phyloP scores from a whole-genome alignment of 2,888 invertebrate genomes.

The Plebejus anna region DNA sequence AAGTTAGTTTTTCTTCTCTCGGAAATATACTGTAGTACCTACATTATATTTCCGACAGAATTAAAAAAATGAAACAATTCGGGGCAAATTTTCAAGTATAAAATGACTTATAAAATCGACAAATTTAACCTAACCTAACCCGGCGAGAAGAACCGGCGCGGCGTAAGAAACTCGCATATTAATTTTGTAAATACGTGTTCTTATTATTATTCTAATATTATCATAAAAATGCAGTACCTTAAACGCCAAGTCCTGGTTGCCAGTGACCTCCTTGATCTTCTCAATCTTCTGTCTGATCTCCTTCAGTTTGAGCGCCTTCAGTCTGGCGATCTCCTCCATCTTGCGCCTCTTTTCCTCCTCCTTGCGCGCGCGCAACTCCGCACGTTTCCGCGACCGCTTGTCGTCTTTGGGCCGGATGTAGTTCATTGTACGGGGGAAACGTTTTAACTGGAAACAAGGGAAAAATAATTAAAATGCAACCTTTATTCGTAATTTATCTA shows the following conservation, averaged over 20 bases:
- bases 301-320: constrained; percentile 91
- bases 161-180: too few relatives aligned
- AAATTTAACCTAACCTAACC: too few relatives aligned
- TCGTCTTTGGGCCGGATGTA: constrained; percentile 90
- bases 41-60: too few relatives aligned
- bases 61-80: too few relatives aligned
- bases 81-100: too few relatives aligned
- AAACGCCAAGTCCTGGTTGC: constrained; percentile 86
- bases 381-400: constrained; percentile 87
- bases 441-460: constrained; percentile 83
- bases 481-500: too few relatives aligned
- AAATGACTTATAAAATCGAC: too few relatives aligned
- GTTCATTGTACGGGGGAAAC: constrained; percentile 94
- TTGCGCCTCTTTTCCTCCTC: constrained; percentile 88
- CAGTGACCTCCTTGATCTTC: constrained; percentile 92
- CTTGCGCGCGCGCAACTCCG: constrained; percentile 86
- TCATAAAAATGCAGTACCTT: constrained; percentile 47
- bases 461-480: neutral
- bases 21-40: too few relatives aligned
- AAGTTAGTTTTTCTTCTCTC: too few relatives aligned
- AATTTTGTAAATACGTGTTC: too few relatives aligned
- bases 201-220: too few relatives aligned
- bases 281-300: constrained; percentile 95
- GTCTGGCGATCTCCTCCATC: constrained; percentile 91
- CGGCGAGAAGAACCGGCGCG: too few relatives aligned